Evolutionary conservation across 2,888 invertebrate genomes (phyloP), one percentile per base, ranked within the genome.

Genomic region (Ennomos fuscantarius): DNA sequence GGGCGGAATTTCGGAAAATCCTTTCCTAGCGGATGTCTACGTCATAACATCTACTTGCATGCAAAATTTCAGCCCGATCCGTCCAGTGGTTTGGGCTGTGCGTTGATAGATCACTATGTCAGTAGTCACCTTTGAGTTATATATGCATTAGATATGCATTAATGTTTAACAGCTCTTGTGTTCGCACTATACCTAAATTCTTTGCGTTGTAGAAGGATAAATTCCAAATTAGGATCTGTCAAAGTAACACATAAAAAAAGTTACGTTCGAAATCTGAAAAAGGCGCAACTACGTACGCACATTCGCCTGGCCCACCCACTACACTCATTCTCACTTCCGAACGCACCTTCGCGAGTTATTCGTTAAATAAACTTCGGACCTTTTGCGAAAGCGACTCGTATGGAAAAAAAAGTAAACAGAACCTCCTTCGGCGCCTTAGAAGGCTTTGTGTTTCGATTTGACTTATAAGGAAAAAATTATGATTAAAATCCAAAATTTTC

Each of bases 291-390:
- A 11, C 36, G 12, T 8, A 9, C 24, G 12, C n/a, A n/a, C n/a
- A n/a, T 57, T 9, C 60, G 56, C 63, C 64, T 24, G 67, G 73
- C 63, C 81, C 82, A 82, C 82, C 73, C 81, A 72, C 79, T 66
- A 53, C 32, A 66, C 66, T 63, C 68, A 69, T 78, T 77, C 75
- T 70, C 74, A 72, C 78, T 66, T 69, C 66, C 52, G 62, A 67
- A 63, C 61, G 55, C 35, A 39, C 45, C 66, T 58, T 64, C 58
- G 62, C 64, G 35, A 70, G 70, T 63, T 66, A 74, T 66, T 72
- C 63, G 62, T 64, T 66, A 72, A 68, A 66, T 74, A 78, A 79
- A 79, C 68, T 60, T 10, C 46, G 42, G 45, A 53, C 34, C 59
- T 60, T 65, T 75, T 51, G 77, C 78, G 47, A 73, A 76, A 72